phyloP scores from a whole-genome alignment of 2,113 vertebrate species.

The Sclerurus mexicanus region DNA sequence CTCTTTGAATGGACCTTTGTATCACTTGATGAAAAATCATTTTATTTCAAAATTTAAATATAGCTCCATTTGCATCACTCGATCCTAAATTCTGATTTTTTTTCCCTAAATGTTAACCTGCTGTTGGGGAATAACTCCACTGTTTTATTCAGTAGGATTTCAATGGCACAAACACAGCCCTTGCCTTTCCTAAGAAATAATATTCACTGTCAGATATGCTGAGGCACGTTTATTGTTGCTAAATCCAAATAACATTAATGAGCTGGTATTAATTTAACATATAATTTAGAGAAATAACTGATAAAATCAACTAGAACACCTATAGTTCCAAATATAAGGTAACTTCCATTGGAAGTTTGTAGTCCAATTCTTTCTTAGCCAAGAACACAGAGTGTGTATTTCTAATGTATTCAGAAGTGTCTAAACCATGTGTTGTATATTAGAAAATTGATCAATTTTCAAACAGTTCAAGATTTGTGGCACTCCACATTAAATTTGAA shows the following conservation, averaged over 20 bases:
- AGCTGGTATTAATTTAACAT: not conserved
- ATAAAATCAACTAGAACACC: not conserved
- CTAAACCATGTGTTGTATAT: not conserved
- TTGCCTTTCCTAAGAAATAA: not conserved
- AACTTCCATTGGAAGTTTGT: not conserved
- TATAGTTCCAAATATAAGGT: not conserved
- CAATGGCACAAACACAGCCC: not conserved
- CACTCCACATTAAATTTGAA: not conserved
- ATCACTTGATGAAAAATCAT: not conserved
- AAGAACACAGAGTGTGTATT: not conserved
- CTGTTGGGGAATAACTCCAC: not conserved
- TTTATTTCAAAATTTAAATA: not conserved
- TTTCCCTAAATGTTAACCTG: not conserved
- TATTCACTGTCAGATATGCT: no score
- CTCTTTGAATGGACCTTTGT: not conserved
- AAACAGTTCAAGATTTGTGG: not conserved
- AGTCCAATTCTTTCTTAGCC: not conserved
- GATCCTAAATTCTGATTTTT: not conserved
- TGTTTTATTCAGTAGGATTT: not conserved
- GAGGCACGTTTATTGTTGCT: not conserved
- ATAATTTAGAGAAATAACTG: not conserved
- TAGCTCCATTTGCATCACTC: not conserved
- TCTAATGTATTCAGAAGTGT: not conserved
- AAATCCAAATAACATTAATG: not conserved
- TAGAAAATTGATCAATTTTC: slow-evolving; percentile 34